These are phyloP conservation scores for Apostichopus californicus DNA, from an alignment of 35 echinoderm and acorn worm species.

Conservation along the genomic window DNA sequence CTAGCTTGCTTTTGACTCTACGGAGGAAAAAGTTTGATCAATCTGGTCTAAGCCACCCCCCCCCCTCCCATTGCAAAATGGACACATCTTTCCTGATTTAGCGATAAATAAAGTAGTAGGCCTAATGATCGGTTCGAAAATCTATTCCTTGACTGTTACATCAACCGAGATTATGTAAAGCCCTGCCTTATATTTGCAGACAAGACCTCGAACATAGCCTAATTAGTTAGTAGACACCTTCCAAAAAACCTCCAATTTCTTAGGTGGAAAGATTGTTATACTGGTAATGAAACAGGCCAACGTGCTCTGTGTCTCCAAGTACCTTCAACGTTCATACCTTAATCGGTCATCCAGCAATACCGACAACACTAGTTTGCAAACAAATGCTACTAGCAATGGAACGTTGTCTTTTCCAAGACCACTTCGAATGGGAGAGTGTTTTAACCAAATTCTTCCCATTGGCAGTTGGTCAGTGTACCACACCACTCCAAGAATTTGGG, in stretches of 20 bases:
- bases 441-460: neutral
- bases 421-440: neutral
- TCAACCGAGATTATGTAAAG: no score
- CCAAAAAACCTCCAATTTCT: neutral
- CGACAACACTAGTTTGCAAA: conserved; percentile 22
- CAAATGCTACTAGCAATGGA: conserved; percentile 7
- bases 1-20: no score
- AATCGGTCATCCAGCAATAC: conserved; percentile 29
- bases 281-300: no score
- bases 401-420: neutral
- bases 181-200: neutral
- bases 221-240: neutral
- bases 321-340: neutral
- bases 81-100: no score
- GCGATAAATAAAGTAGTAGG: no score
- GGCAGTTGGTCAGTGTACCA: conserved; percentile 8
- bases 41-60: no score
- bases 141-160: no score
- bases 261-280: neutral
- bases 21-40: no score
- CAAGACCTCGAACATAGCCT: no score
- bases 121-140: no score
- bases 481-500: neutral
- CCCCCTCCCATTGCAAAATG: no score
- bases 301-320: no score